Evolutionary conservation across 2,797 vertebrate genomes (phyloP).

Genomic region (Novumbra hubbsi): DNA sequence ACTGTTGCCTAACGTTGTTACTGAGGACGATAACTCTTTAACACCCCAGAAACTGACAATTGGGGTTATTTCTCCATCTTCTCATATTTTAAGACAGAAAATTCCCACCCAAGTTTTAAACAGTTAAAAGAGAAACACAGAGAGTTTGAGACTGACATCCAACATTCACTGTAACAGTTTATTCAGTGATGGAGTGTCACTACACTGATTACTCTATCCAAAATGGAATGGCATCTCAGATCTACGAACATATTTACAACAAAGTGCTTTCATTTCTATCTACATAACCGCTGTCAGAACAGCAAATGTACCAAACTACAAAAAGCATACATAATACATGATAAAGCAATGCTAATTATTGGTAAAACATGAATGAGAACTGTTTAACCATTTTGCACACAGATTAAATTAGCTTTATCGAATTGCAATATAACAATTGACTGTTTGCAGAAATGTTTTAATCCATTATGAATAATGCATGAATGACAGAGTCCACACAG

Average conservation of each 20-base stretch:
- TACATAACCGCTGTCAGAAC: conserved; percentile 22
- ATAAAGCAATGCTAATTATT: conserved; percentile 28
- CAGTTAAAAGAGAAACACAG: conserved; percentile 20
- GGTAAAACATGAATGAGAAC: conserved; percentile 14
- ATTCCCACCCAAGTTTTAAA: background rate
- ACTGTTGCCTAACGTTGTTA: background rate
- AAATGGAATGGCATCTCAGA: conserved; percentile 27
- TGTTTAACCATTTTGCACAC: conserved; percentile 18
- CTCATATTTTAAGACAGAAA: background rate
- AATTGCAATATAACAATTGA: conserved; percentile 3
- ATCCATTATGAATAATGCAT: background rate
- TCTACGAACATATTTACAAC: conserved; percentile 35
- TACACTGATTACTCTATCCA: conserved; percentile 30
- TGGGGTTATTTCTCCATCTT: no score
- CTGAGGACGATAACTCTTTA: background rate
- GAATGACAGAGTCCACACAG: background rate
- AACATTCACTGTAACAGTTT: conserved; percentile 27
- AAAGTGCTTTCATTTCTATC: conserved; percentile 42
- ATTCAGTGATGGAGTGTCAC: conserved; percentile 45
- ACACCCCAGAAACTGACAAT: background rate
- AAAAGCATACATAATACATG: conserved; percentile 22
- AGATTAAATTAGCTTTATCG: conserved; percentile 11
- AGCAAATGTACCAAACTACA: conserved; percentile 22
- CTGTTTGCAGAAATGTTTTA: conserved; percentile 19
- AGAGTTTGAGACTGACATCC: conserved; percentile 21